Base-by-base conservation (phyloP, 2,888 invertebrate species). In the Heliconius charithonia region DNA sequence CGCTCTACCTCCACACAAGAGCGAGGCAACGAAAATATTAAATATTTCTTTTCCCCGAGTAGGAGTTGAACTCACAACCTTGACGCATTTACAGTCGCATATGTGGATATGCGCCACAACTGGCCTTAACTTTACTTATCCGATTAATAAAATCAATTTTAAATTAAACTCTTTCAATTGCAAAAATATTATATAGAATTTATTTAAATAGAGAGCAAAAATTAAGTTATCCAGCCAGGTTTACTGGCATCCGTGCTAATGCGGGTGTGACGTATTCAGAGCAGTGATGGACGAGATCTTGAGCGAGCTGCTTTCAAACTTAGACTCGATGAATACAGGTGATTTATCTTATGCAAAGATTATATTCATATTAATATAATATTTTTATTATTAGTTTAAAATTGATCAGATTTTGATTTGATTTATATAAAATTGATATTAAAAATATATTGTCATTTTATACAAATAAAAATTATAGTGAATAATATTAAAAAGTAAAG, bases 281-380 rank as follows among this genome's bases (percentile, higher is more conserved):
- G 19, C 69, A 84, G 83, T 87, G 88, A 88, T 88, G 85, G 83
- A 88, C 84, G 87, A 87, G 83, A 80, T 82, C 79, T 81, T 69
- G 80, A 83, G 84, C 83, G 75, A 80, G 81, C 75, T 78, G 80
- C 81, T 82, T 81, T 83, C 74, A 76, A 80, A 79, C 82, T 83
- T 82, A 81, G 81, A 85, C 84, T 87, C 85, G 82, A 81, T 86
- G 87, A 86, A 87, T 86, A 85, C 84, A 86, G 86, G 80, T 82
- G 84, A 85, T 88, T 80, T 79, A 80, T 82, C 82, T 80, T 82
- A 59, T 67, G 62, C 73, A 51, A 66, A 59, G 66, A 74, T 66
- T 79, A 79, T 79, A 81, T 81, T 80, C 81, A 82, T 83, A 85
- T 76, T 25, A 51, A n/a, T 37, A 41, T 27, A 19, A 56, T 22